Base-by-base conservation (phyloP, 2,888 invertebrate genomes). In the Apotomis capreana region DNA sequence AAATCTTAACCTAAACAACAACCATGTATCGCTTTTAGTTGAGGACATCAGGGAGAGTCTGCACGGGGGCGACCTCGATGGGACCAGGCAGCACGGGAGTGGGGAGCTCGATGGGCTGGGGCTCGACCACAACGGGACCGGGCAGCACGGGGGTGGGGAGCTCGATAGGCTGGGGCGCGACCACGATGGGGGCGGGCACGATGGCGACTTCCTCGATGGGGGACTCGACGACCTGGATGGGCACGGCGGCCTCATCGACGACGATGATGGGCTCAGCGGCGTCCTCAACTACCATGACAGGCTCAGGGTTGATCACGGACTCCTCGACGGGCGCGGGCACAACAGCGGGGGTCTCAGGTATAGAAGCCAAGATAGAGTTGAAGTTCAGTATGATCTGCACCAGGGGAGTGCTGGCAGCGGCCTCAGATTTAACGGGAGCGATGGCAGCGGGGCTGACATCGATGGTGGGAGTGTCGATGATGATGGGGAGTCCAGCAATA, bases 341-440 rank as follows among this genome's bases (percentile, higher is more conserved):
- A 12, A 69, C 55, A n/a, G 54, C 78, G 6, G 78, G 78, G 4
- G 71, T 8, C 13, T 79, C 76, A 0, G 69, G 70, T 60, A 74
- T 67, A n/a, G 72, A 75, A 54, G 74, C 65, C 54, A 5, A 3
- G 40, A 69, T 75, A 52, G 69, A 59, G 75, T 84, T 81, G 76
- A 85, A 79, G 77, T 84, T 85, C 60, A 85, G 52, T 78, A 84
- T 83, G 74, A 85, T 83, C 75, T 85, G 83, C 61, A 86, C 75
- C 52, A 83, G 74, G 5, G 83, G 77, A 67, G 76, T 76, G 72
- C 76, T 75, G 5, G 74, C 76, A n/a, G 77, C 57, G 40, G 75
- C 59, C 13, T 74, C 71, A 44, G 71, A 70, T 52, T 73, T 68
- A 37, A 74, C 76, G 60, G 75, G 76, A 5, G 74, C 74, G 37